A percentile compares a stretch with the other conserved stretches of the same genome.
Conservation (phyloP, 1,140 invertebrate species). For the Eubasilissa regina region DNA sequence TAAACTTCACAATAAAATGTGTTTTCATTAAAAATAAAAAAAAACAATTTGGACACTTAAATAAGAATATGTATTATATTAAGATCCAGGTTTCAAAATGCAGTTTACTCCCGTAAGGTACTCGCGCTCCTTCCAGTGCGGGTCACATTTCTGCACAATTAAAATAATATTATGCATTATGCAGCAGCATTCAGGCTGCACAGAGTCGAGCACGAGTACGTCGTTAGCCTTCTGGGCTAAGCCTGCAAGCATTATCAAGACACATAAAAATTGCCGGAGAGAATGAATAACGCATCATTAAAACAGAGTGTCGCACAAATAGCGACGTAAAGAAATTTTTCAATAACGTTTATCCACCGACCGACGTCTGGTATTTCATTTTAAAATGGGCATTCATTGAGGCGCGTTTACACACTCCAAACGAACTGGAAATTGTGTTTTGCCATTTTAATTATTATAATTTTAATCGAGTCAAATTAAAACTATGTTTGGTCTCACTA, state of each 20-base stretch:
- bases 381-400: background rate
- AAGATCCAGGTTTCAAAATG: no score
- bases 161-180: slow-evolving; percentile 43
- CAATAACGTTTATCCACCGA: slow-evolving; percentile 57
- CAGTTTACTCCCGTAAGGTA: no score
- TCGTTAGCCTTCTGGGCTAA: slow-evolving; percentile 53
- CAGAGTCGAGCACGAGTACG: slow-evolving; percentile 16
- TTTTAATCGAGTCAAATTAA: no score
- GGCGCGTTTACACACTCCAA: no score
- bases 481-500: no score
- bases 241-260: slow-evolving; percentile 44
- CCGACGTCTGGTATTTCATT: slow-evolving; percentile 12
- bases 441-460: no score
- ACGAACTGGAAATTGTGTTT: no score
- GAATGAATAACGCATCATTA: slow-evolving; percentile 59
- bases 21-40: no score
- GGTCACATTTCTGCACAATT: slow-evolving; percentile 22
- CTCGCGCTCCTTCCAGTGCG: background rate
- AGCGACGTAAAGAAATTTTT: slow-evolving; percentile 48
- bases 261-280: slow-evolving; percentile 45
- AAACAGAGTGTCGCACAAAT: slow-evolving; percentile 52
- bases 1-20: no score
- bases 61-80: no score
- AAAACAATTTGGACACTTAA: no score
- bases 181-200: background rate